Evolutionary conservation across 2,888 invertebrate species (phyloP).

Genomic region (Lasius fuliginosus): DNA sequence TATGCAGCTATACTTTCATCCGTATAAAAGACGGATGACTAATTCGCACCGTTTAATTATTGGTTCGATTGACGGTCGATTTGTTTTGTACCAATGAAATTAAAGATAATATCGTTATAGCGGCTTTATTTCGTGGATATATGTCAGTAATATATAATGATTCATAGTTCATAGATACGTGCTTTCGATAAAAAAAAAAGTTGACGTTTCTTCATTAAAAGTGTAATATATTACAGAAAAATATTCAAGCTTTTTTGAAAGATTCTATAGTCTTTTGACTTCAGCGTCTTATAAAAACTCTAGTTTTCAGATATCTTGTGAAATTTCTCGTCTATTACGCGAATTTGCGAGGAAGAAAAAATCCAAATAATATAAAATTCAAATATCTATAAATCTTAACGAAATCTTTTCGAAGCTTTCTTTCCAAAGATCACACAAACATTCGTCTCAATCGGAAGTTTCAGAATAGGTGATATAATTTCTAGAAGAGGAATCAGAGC

Average conservation of each 20-base stretch:
- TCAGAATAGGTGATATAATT: neutral
- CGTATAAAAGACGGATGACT: constrained; percentile 32
- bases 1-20: constrained; percentile 28
- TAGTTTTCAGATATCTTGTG: neutral
- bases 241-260: neutral
- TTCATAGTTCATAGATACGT: neutral
- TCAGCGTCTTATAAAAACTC: neutral
- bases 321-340: neutral
- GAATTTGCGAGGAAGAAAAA: neutral
- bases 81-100: constrained; percentile 3
- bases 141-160: neutral
- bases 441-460: neutral
- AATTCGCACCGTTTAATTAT: constrained; percentile 33
- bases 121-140: neutral
- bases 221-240: neutral
- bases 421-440: neutral
- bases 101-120: constrained; percentile 2
- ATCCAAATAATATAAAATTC: neutral
- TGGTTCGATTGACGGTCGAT: constrained; percentile 6
- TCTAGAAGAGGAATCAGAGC: constrained; percentile 16
- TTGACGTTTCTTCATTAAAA: neutral
- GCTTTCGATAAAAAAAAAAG: neutral
- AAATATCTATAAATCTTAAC: neutral
- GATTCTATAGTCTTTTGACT: neutral
- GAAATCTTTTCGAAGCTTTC: neutral